phyloP scores from a whole-genome alignment of 1,140 invertebrate genomes.

The Dendrolimus punctatus region DNA sequence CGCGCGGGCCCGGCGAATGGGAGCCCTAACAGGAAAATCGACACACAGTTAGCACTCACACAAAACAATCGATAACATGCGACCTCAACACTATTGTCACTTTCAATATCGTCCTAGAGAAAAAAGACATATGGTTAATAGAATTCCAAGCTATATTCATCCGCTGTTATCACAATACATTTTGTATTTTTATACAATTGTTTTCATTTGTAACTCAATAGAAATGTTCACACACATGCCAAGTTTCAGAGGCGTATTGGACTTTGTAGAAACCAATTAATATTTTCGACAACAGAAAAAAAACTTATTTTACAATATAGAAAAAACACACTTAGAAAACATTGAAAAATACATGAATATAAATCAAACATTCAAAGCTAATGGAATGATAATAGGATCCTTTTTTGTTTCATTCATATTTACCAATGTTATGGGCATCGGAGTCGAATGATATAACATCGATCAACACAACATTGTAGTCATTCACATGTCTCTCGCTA shows the following conservation, averaged over 20 bases:
- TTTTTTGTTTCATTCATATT: constrained; percentile 17
- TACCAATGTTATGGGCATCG: constrained; percentile 29
- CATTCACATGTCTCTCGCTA: constrained; percentile 53
- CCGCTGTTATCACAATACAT: constrained; percentile 22
- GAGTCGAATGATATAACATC: constrained; percentile 49
- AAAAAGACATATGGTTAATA: constrained; percentile 30
- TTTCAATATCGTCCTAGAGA: constrained; percentile 31
- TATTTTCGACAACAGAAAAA: constrained; percentile 11
- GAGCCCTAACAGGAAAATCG: constrained; percentile 81
- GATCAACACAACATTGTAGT: constrained; percentile 27
- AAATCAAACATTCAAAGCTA: constrained; percentile 60
- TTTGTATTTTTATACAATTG: constrained; percentile 22
- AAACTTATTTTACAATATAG: constrained; percentile 34
- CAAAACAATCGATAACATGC: constrained; percentile 58
- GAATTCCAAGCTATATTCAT: constrained; percentile 42
- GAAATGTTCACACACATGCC: constrained; percentile 46
- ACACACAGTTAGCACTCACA: constrained; percentile 71
- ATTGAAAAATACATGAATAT: constrained; percentile 32
- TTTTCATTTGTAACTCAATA: not conserved
- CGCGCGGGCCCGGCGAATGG: constrained; percentile 89
- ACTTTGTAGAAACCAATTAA: not conserved
- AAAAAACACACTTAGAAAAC: constrained; percentile 46
- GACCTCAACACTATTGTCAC: constrained; percentile 36
- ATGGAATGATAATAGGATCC: constrained; percentile 42
- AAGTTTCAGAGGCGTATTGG: constrained; percentile 14